Conservation (phyloP, 2,888 invertebrate genomes). For the Cantharis nigra region DNA sequence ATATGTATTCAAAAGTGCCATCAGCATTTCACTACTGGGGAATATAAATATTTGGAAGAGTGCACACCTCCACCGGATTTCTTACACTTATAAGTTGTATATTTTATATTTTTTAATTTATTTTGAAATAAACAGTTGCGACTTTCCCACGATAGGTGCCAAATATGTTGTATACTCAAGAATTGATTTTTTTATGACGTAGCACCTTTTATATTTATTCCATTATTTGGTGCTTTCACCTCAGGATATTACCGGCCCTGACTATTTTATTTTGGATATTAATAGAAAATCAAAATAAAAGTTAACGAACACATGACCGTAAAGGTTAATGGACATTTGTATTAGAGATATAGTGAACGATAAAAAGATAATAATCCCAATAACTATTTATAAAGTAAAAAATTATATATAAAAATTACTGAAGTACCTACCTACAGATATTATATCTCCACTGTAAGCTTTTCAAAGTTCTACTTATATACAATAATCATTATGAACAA, state of each 20-base stretch:
- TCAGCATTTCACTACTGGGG: too few species aligned
- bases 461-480: too few species aligned
- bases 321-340: not conserved
- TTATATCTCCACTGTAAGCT: too few species aligned
- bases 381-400: too few species aligned
- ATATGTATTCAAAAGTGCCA: too few species aligned
- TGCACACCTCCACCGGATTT: not conserved
- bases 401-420: too few species aligned
- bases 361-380: too few species aligned
- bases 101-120: not conserved
- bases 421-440: too few species aligned
- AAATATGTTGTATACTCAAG: not conserved
- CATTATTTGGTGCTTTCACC: not conserved
- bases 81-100: too few species aligned
- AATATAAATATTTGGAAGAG: not conserved
- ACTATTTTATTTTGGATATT: not conserved
- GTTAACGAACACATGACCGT: not conserved
- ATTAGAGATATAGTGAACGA: not conserved
- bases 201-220: not conserved
- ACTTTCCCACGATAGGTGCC: not conserved
- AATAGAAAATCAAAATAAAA: not conserved
- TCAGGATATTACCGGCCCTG: not conserved
- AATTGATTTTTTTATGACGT: not conserved
- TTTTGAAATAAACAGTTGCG: not conserved
- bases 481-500: too few species aligned